Evolutionary conservation across 2,888 invertebrate genomes (phyloP).

Genomic region (Furcula furcula): DNA sequence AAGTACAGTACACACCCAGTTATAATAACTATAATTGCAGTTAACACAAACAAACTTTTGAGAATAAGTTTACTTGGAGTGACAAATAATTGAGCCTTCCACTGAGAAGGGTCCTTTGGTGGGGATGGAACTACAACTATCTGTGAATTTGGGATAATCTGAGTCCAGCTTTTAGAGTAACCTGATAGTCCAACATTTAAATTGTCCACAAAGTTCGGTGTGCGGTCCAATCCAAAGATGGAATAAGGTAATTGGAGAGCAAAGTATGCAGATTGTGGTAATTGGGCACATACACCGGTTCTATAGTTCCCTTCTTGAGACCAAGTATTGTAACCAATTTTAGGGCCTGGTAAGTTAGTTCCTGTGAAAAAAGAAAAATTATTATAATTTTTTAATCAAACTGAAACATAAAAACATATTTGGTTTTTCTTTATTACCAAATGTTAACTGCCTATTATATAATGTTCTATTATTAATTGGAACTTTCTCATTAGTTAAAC

Average conservation of each 20-base stretch:
- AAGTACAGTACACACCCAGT: constrained; percentile 91
- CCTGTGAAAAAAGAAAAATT: constrained; percentile 60
- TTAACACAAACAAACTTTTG: constrained; percentile 94
- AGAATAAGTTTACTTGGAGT: constrained; percentile 96
- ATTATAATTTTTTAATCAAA: background rate
- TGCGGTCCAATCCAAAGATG: constrained; percentile 98
- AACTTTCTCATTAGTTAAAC: constrained; percentile 86
- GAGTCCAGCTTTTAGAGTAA: constrained; percentile 89
- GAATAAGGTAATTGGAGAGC: constrained; percentile 97
- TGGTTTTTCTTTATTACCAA: constrained; percentile 83
- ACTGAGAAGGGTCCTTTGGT: constrained; percentile 86
- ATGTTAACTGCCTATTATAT: constrained; percentile 89
- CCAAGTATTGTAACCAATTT: constrained; percentile 92
- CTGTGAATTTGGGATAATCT: constrained; percentile 98
- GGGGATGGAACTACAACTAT: constrained; percentile 97
- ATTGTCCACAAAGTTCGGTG: constrained; percentile 98
- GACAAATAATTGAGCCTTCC: constrained; percentile 96
- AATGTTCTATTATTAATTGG: constrained; percentile 87
- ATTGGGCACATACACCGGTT: constrained; percentile 91
- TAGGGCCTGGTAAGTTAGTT: constrained; percentile 95
- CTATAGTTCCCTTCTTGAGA: constrained; percentile 93
- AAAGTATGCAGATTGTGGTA: constrained; percentile 95
- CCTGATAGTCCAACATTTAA: constrained; percentile 90
- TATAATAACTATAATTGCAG: constrained; percentile 92
- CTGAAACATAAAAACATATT: too few species aligned